Conservation (phyloP, 2,113 vertebrate genomes). For the Chloebia gouldiae region DNA sequence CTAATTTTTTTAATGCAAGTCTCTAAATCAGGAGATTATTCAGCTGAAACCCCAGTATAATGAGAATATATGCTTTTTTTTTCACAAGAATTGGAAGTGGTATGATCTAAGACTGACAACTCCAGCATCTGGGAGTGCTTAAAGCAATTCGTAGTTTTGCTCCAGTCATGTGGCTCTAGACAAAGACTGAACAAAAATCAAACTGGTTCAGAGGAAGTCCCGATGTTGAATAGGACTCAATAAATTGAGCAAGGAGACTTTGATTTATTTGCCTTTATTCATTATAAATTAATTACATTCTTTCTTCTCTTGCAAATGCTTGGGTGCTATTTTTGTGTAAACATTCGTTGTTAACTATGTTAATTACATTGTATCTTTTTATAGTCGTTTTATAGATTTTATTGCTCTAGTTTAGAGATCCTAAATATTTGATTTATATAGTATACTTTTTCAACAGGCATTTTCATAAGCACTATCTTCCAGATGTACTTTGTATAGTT, state of each 20-base stretch:
- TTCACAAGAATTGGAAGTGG: slow-evolving; percentile 58
- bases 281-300: slow-evolving; percentile 39
- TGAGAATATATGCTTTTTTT: slow-evolving; percentile 50
- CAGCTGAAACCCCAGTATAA: background rate
- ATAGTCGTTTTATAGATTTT: slow-evolving; percentile 30
- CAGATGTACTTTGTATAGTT: slow-evolving; percentile 14
- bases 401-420: slow-evolving; percentile 40
- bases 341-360: background rate
- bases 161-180: slow-evolving; percentile 63
- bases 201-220: slow-evolving; percentile 44
- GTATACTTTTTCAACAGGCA: background rate
- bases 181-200: slow-evolving; percentile 60
- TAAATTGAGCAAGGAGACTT: slow-evolving; percentile 22
- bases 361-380: slow-evolving; percentile 48
- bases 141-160: slow-evolving; percentile 68
- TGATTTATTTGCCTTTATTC: background rate
- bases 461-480: slow-evolving; percentile 24
- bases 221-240: slow-evolving; percentile 7
- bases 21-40: background rate
- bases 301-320: slow-evolving; percentile 34
- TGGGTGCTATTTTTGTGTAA: slow-evolving; percentile 38
- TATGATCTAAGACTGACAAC: slow-evolving; percentile 64
- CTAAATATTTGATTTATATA: slow-evolving; percentile 35
- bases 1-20: background rate
- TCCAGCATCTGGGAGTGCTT: slow-evolving; percentile 75